Conservation (phyloP, 2,888 invertebrate species). For the Apodemia zela region DNA sequence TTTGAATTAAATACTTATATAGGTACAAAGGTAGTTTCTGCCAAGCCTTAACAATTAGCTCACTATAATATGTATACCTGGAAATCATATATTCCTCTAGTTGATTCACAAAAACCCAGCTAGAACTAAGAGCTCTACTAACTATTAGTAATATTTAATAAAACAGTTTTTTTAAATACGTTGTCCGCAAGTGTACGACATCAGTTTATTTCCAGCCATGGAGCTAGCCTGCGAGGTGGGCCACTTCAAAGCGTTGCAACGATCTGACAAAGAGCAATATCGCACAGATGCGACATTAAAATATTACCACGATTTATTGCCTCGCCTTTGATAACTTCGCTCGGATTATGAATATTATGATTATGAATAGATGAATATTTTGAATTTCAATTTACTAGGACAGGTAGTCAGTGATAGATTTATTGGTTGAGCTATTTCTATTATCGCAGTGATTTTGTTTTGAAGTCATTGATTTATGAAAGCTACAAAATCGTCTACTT, state of each 20-base stretch:
- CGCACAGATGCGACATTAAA: conserved; percentile 12
- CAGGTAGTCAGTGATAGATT: neutral
- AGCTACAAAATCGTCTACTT: neutral
- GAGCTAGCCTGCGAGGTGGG: conserved; percentile 13
- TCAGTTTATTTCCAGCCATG: conserved; percentile 13
- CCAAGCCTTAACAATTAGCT: too few species aligned
- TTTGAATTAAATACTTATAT: too few species aligned
- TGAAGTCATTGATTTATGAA: neutral
- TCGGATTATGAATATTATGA: neutral
- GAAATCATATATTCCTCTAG: too few species aligned
- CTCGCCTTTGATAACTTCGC: conserved; percentile 4
- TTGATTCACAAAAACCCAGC: too few species aligned
- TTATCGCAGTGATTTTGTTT: neutral
- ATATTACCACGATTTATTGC: conserved; percentile 3
- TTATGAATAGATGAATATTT: neutral
- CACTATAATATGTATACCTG: too few species aligned
- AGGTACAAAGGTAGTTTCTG: too few species aligned
- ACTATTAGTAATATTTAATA: too few species aligned
- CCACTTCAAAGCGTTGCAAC: conserved; percentile 16
- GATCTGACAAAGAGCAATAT: conserved; percentile 14
- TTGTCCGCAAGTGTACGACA: conserved; percentile 9
- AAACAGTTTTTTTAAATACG: neutral
- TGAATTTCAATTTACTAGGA: conserved; percentile 3
- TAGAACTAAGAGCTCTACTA: too few species aligned
- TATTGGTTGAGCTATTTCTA: neutral